A percentile compares a stretch with the other conserved stretches of the same genome.
These are phyloP conservation scores for Drosophila simulans DNA, from an alignment of 1,140 invertebrate species.

Conservation along the genomic window DNA sequence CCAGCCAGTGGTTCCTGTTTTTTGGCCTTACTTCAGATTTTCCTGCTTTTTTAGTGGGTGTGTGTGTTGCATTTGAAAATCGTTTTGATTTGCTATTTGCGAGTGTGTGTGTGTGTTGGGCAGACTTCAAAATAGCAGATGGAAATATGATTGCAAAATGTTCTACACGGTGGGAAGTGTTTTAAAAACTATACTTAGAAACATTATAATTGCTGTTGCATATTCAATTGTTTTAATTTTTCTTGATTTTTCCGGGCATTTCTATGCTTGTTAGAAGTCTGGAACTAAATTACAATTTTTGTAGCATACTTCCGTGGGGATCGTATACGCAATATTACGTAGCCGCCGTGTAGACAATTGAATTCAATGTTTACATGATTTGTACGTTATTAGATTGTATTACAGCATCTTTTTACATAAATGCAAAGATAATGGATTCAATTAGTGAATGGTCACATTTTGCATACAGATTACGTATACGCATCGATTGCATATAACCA, in stretches of 20 bases:
- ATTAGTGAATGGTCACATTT: too few species aligned
- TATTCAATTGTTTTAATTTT: not conserved
- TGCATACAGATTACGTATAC: not conserved
- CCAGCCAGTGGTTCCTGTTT: slow-evolving; percentile 1
- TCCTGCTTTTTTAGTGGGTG: not conserved
- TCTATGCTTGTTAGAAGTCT: too few species aligned
- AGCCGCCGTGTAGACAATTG: too few species aligned
- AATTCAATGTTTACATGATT: too few species aligned
- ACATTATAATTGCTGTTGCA: too few species aligned
- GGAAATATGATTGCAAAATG: slow-evolving; percentile 50
- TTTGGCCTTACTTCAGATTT: slow-evolving; percentile 32
- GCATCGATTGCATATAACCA: not conserved
- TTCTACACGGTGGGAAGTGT: not conserved
- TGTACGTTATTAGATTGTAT: too few species aligned
- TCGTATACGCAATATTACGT: too few species aligned
- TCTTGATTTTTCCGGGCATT: too few species aligned
- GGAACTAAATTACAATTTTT: too few species aligned
- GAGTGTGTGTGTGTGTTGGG: slow-evolving; percentile 1
- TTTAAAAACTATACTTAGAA: not conserved
- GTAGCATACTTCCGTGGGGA: too few species aligned
- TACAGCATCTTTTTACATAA: too few species aligned
- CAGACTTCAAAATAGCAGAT: slow-evolving; percentile 28
- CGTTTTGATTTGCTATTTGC: slow-evolving; percentile 7
- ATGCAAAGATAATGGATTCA: too few species aligned
- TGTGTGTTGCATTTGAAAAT: slow-evolving; percentile 35